A percentile compares a stretch with the other conserved stretches of the same genome.
Conservation (phyloP, 2,888 invertebrate species). For the Brenthis hecate region DNA sequence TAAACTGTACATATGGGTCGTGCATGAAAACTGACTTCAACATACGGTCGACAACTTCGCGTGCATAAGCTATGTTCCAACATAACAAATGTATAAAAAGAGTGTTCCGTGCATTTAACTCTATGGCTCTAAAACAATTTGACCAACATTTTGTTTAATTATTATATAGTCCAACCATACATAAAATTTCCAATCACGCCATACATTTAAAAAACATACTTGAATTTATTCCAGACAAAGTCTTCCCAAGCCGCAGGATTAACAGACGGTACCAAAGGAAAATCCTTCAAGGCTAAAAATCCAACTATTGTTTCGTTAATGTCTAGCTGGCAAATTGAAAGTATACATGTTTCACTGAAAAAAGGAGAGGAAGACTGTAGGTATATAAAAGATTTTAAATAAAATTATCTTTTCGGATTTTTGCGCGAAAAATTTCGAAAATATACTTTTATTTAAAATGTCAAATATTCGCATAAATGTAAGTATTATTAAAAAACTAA, state of each 20-base stretch:
- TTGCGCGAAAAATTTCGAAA: too few species aligned
- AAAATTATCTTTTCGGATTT: too few species aligned
- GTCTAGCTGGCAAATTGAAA: slow-evolving; percentile 75
- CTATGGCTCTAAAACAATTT: slow-evolving; percentile 56
- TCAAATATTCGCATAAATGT: too few species aligned
- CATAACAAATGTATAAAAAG: slow-evolving; percentile 83
- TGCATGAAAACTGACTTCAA: slow-evolving; percentile 77
- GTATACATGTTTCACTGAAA: slow-evolving; percentile 74
- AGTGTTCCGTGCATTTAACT: slow-evolving; percentile 78
- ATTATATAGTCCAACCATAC: background rate
- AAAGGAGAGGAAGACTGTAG: background rate
- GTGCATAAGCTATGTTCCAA: slow-evolving; percentile 68
- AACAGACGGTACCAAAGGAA: slow-evolving; percentile 81
- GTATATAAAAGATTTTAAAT: too few species aligned
- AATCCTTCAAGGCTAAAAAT: slow-evolving; percentile 64
- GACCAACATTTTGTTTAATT: background rate
- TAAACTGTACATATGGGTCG: slow-evolving; percentile 70
- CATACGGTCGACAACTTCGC: slow-evolving; percentile 63
- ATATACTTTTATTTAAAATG: too few species aligned
- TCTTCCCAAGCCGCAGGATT: slow-evolving; percentile 80
- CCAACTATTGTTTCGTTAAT: slow-evolving; percentile 57
- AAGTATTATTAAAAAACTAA: too few species aligned
- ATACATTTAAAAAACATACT: slow-evolving; percentile 52
- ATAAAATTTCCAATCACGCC: background rate
- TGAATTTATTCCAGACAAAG: slow-evolving; percentile 82